Percentiles rank a stretch among this genome's conserved stretches.
phyloP scores from a whole-genome alignment of 2,797 vertebrate species.

The Dipus sagitta region DNA sequence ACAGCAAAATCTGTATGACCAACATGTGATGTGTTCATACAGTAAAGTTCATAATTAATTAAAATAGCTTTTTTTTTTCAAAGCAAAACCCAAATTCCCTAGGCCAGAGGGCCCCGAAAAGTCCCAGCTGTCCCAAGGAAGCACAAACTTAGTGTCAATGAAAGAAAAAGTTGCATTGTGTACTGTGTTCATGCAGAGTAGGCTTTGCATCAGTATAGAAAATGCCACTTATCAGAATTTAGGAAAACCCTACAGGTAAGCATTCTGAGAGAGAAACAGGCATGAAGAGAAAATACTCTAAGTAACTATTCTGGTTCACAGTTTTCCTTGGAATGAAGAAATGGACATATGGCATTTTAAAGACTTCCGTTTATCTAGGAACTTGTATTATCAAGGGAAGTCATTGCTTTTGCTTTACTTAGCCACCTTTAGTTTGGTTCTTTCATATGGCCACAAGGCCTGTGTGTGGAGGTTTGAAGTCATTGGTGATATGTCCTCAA shows the following conservation, averaged over 20 bases:
- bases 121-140: not conserved
- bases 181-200: not conserved
- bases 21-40: too few relatives aligned
- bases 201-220: not conserved
- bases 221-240: not conserved
- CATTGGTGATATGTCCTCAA: not conserved
- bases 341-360: not conserved
- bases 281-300: not conserved
- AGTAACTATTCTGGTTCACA: not conserved
- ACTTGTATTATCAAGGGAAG: not conserved
- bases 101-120: not conserved
- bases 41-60: too few relatives aligned
- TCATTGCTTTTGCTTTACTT: constrained; percentile 18
- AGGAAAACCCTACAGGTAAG: not conserved
- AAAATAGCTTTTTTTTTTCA: not conserved
- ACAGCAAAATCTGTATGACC: too few relatives aligned
- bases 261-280: not conserved
- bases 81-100: not conserved
- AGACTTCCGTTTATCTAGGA: not conserved
- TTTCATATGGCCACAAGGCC: not conserved
- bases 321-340: constrained; percentile 34
- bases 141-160: not conserved
- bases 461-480: not conserved
- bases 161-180: constrained; percentile 17
- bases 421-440: not conserved